Conservation (phyloP, 2,113 vertebrate species). For the Corythornis vintsioides region DNA sequence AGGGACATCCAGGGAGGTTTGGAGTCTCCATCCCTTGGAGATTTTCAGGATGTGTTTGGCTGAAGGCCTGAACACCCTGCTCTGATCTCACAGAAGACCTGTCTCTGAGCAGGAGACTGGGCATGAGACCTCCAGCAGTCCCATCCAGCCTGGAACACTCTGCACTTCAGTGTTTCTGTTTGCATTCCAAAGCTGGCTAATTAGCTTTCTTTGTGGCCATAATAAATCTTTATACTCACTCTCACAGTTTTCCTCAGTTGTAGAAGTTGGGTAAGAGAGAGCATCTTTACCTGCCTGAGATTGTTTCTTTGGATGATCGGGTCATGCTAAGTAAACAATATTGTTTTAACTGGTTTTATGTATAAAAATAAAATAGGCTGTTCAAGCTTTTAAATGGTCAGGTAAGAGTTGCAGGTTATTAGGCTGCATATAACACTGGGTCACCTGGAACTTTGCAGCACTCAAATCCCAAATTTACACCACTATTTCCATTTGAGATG, state of each 20-base stretch:
- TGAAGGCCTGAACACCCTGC: neutral
- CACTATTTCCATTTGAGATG: neutral
- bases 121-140: fast-evolving
- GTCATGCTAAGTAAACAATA: neutral
- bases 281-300: neutral
- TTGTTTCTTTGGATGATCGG: neutral
- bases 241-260: neutral
- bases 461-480: neutral
- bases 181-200: neutral
- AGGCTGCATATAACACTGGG: neutral
- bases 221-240: neutral
- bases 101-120: neutral
- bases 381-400: neutral
- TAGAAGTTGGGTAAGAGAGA: neutral
- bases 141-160: neutral
- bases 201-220: neutral
- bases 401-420: neutral
- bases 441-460: neutral
- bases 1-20: neutral
- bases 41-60: neutral
- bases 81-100: neutral
- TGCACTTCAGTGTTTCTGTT: neutral
- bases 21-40: neutral
- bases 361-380: neutral
- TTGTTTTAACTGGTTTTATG: neutral